Evolutionary conservation across 2,888 invertebrate genomes (phyloP).

Genomic region (Slavum lentiscoides): DNA sequence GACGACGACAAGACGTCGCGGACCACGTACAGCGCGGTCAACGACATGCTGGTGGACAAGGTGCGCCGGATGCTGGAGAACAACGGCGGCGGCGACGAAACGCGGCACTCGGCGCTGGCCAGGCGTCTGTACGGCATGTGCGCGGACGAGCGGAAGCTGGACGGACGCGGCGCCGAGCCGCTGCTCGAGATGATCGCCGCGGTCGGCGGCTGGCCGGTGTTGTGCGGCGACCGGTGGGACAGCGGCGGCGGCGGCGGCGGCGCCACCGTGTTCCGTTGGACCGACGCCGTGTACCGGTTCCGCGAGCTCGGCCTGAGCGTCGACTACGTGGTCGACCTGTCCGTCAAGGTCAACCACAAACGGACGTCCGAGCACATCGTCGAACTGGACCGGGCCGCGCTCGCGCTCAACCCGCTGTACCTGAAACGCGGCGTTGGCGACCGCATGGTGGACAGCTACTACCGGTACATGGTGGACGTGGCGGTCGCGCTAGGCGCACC

Average conservation of each 20-base stretch:
- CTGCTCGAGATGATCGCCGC: constrained; percentile 11
- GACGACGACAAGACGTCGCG: constrained; percentile 16
- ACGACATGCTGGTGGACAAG: constrained; percentile 15
- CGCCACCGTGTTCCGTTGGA: constrained; percentile 24
- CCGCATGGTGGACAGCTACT: constrained; percentile 11
- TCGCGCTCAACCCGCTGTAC: constrained; percentile 3
- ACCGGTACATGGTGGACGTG: constrained; percentile 23
- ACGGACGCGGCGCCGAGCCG: constrained; percentile 1
- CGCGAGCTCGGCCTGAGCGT: constrained; percentile 39
- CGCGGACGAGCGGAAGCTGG: constrained; percentile 29
- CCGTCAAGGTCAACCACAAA: constrained; percentile 2
- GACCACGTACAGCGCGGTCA: constrained; percentile 19
- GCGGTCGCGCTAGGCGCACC: background rate
- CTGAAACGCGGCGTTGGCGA: background rate
- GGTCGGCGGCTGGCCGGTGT: constrained; percentile 38
- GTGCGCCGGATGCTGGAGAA: constrained; percentile 14
- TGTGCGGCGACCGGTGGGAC: constrained; percentile 22
- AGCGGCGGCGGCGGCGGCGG: background rate
- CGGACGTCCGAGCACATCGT: constrained; percentile 13
- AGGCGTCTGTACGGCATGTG: constrained; percentile 31
- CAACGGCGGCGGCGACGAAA: background rate
- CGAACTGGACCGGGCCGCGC: background rate
- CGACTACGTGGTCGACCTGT: constrained; percentile 35
- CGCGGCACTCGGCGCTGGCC: constrained; percentile 2
- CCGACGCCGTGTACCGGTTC: constrained; percentile 31